Percentiles rank a stretch among this genome's conserved stretches.
phyloP scores from a whole-genome alignment of 1,140 invertebrate species.

The Drosophila tsacasi region DNA sequence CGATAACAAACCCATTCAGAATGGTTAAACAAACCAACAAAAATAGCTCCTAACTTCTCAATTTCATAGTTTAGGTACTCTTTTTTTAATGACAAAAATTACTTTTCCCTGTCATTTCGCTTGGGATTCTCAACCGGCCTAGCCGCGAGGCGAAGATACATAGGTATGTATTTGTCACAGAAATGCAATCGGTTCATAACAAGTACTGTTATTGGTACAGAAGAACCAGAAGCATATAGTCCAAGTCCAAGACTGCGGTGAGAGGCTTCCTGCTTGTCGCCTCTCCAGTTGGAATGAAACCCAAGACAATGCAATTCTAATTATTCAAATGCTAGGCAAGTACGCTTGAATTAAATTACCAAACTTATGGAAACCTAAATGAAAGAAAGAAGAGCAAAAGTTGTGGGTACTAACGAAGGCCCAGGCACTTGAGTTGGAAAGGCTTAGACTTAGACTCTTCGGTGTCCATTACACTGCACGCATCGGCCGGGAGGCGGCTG shows the following conservation, averaged over 20 bases:
- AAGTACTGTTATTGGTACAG: constrained; percentile 58
- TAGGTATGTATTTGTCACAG: constrained; percentile 11
- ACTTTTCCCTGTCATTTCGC: constrained; percentile 32
- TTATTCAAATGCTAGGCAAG: constrained; percentile 69
- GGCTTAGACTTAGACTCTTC: constrained; percentile 55
- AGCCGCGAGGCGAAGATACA: no score
- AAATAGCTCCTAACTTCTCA: constrained; percentile 13
- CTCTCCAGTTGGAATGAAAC: constrained; percentile 53
- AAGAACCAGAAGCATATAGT: constrained; percentile 36
- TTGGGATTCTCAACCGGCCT: neutral
- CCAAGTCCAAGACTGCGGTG: constrained; percentile 63
- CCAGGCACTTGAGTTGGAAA: constrained; percentile 45
- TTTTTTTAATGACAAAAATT: constrained; percentile 18
- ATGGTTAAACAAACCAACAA: constrained; percentile 7
- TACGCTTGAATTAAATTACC: constrained; percentile 83
- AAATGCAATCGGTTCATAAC: constrained; percentile 27
- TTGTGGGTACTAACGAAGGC: constrained; percentile 30
- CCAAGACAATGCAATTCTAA: constrained; percentile 79
- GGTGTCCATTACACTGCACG: constrained; percentile 54
- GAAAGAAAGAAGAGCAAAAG: constrained; percentile 65
- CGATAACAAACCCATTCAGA: constrained; percentile 34
- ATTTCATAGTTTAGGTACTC: constrained; percentile 1
- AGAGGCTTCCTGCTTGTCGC: constrained; percentile 67
- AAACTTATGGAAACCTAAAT: constrained; percentile 55
- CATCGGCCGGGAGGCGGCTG: constrained; percentile 20